phyloP scores from a whole-genome alignment of 2,888 invertebrate species.

The Listrodromus nycthemerus region DNA sequence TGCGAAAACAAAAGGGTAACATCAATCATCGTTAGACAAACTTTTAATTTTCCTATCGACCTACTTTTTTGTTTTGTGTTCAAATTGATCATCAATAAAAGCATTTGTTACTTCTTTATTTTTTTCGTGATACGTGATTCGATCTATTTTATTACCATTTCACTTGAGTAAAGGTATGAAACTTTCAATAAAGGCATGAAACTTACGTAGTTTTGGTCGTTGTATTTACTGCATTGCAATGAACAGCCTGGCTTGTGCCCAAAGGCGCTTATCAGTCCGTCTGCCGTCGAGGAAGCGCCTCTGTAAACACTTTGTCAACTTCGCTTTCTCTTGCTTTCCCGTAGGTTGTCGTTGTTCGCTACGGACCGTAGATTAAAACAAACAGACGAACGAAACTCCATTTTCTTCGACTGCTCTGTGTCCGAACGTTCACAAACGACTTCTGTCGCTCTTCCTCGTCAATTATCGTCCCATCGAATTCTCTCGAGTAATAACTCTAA shows the following conservation, averaged over 20 bases:
- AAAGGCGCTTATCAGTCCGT: constrained; percentile 51
- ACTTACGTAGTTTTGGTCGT: neutral
- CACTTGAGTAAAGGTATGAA: neutral
- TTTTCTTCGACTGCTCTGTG: constrained; percentile 35
- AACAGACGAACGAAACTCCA: constrained; percentile 57
- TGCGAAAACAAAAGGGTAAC: neutral
- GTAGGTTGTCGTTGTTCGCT: constrained; percentile 24
- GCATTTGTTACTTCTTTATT: too few relatives aligned
- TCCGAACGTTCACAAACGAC: neutral
- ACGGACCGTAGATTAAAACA: constrained; percentile 45
- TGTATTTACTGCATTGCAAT: constrained; percentile 39
- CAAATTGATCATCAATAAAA: too few relatives aligned
- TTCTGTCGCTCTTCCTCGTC: neutral
- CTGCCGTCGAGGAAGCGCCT: constrained; percentile 33
- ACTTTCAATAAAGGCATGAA: neutral
- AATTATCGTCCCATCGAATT: constrained; percentile 26
- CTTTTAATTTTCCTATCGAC: neutral
- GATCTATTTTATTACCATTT: neutral
- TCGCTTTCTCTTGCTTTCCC: constrained; percentile 39
- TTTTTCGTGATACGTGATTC: neutral
- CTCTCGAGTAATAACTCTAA: neutral
- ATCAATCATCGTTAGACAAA: neutral
- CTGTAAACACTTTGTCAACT: constrained; percentile 57
- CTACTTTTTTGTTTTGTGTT: too few relatives aligned
- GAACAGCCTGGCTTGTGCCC: neutral